Base-by-base conservation (phyloP, 2,113 vertebrate species). In the Scalopus aquaticus region DNA sequence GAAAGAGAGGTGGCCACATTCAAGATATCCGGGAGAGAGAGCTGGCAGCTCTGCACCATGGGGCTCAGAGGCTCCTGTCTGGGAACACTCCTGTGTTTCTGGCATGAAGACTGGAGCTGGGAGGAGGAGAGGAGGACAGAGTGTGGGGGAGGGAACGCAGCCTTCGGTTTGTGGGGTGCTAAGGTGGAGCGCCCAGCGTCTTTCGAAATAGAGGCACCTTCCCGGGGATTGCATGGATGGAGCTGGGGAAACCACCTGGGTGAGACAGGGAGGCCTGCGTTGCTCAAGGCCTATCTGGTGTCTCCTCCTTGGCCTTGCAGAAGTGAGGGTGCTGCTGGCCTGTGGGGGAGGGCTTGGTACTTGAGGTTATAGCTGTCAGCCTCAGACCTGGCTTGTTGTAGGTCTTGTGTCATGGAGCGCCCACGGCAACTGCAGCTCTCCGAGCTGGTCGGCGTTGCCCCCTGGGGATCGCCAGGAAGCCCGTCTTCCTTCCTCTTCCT, bases 201-300 rank as follows among this genome's bases (percentile, higher is more conserved):
- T 6, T 4, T 11, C 0, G 3, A 54, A 17, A 35, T 0, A 42
- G 74, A 74, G 35, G 15, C 8, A 11, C 42, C 24, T 20, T 6
- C 5, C 56, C 12, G 39, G 73, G 7, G 15, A 11, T 1, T 2
- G 11, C 22, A 4, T 17, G 16, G 10, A 5, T 16, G 60, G 44
- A 17, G 70, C 90, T 72, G n/a, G 39, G n/a, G 54, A 54, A 20
- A 1, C 16, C 72, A 65, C n/a, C 60, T 2, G 0, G 24, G 39
- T 20, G n/a, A 24, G 60, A 30, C 13, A 58, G 11, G 42, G 39
- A 26, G 35, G 22, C 62, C 22, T 8, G 60, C 26, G 0, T 42
- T 39, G 37, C 60, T 70, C n/a, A 26, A 28, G 42, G 8, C 62
- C 77, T 20, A 12, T 28, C 28, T 2, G 3, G 13, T 13, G 44